These are phyloP conservation scores for Hydrolagus affinis DNA, from an alignment of 2,113 vertebrate genomes.

Conservation along the genomic window DNA sequence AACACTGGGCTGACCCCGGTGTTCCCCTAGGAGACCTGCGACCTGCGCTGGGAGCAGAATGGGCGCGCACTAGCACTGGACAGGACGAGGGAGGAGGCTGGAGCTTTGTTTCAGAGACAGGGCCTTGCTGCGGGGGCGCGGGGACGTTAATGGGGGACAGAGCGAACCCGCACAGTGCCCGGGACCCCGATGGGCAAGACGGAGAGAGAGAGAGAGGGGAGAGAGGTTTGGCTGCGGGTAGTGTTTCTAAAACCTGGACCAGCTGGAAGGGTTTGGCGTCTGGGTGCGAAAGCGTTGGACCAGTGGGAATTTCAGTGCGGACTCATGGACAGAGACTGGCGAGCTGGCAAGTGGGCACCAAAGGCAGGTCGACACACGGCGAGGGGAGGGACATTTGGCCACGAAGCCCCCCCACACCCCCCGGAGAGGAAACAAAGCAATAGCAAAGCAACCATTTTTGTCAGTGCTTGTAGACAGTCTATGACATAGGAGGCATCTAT, in stretches of 20 bases:
- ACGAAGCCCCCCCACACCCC: too few relatives aligned
- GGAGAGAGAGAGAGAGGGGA: neutral
- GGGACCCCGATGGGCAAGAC: slow-evolving; percentile 10
- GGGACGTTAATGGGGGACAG: neutral
- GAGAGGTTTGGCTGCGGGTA: slow-evolving; percentile 14
- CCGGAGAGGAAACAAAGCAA: slow-evolving; percentile 59
- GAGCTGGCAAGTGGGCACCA: neutral
- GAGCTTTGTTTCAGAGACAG: slow-evolving; percentile 54
- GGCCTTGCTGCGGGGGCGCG: slow-evolving; percentile 40
- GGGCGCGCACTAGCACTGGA: slow-evolving; percentile 37
- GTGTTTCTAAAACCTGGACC: slow-evolving; percentile 21
- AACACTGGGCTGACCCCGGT: slow-evolving; percentile 81
- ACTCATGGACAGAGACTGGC: neutral
- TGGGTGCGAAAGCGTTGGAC: neutral
- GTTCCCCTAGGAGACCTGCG: slow-evolving; percentile 66
- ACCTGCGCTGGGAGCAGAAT: slow-evolving; percentile 33
- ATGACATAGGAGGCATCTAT: slow-evolving; percentile 33
- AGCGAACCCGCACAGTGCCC: neutral
- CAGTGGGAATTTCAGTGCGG: slow-evolving; percentile 19
- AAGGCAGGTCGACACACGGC: neutral
- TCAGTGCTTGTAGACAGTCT: slow-evolving; percentile 35
- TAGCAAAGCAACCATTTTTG: slow-evolving; percentile 54
- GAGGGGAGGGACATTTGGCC: neutral
- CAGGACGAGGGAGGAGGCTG: slow-evolving; percentile 48
- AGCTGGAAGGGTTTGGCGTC: neutral